Conservation (phyloP, 2,797 vertebrate species). For the Dermochelys coriacea region DNA sequence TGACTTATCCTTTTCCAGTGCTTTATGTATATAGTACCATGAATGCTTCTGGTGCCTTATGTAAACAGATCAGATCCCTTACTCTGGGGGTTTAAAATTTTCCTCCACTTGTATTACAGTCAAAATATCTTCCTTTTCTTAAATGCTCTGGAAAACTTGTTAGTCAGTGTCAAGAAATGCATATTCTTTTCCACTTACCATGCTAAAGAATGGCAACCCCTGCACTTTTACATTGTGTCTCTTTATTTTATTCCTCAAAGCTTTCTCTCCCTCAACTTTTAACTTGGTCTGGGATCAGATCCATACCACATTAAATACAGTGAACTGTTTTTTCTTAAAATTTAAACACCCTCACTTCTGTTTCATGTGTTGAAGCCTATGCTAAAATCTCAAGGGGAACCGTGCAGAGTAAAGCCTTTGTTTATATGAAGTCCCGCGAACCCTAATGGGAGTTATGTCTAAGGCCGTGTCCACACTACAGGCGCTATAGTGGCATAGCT, state of each 20-base stretch:
- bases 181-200: background rate
- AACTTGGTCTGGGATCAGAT: background rate
- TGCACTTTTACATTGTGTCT: background rate
- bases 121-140: background rate
- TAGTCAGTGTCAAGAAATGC: rapidly evolving
- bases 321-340: background rate
- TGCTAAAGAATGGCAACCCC: background rate
- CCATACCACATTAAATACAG: background rate
- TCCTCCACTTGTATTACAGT: background rate
- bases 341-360: background rate
- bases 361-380: background rate
- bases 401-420: no score
- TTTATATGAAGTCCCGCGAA: background rate
- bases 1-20: no score
- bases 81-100: background rate
- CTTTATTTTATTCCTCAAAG: background rate
- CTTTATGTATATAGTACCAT: rapidly evolving
- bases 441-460: background rate
- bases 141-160: background rate
- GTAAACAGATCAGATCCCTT: background rate
- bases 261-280: background rate
- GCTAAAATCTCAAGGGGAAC: no score
- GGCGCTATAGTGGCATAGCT: no score
- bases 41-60: background rate
- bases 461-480: no score